A percentile compares a stretch with the other conserved stretches of the same genome.
These are phyloP conservation scores for Hippocampus barbouri DNA, from an alignment of 2,113 vertebrate genomes.

Conservation along the genomic window DNA sequence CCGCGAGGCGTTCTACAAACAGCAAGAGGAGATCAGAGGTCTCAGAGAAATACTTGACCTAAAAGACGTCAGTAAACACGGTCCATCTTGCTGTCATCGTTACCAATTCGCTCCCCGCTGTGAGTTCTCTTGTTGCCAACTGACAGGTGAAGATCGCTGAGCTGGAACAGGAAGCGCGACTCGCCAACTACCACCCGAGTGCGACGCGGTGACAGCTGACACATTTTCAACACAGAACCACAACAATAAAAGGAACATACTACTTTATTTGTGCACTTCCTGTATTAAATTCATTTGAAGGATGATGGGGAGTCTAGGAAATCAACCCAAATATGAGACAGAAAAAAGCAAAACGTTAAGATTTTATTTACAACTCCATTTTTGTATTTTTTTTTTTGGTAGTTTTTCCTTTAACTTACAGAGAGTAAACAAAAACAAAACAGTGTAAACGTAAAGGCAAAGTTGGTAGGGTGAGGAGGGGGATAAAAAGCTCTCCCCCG, in stretches of 20 bases:
- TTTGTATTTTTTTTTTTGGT: conserved; percentile 58
- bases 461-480: background rate
- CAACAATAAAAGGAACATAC: background rate
- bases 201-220: conserved; percentile 45
- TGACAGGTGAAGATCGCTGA: conserved; percentile 73
- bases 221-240: background rate
- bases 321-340: background rate
- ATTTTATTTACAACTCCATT: conserved; percentile 88
- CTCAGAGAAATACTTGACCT: conserved; percentile 77
- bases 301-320: background rate
- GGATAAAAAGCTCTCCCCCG: background rate
- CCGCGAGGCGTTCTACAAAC: conserved; percentile 81
- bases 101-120: too few species aligned
- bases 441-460: conserved; percentile 24
- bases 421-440: conserved; percentile 79
- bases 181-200: conserved; percentile 50
- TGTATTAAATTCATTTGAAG: background rate
- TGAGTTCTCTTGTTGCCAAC: background rate
- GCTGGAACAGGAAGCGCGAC: conserved; percentile 79
- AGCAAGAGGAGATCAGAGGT: conserved; percentile 83
- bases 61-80: conserved; percentile 59
- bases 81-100: background rate
- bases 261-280: background rate
- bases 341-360: conserved; percentile 80
- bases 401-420: conserved; percentile 73